phyloP scores from a whole-genome alignment of 2,113 vertebrate genomes.

The Lepus europaeus region DNA sequence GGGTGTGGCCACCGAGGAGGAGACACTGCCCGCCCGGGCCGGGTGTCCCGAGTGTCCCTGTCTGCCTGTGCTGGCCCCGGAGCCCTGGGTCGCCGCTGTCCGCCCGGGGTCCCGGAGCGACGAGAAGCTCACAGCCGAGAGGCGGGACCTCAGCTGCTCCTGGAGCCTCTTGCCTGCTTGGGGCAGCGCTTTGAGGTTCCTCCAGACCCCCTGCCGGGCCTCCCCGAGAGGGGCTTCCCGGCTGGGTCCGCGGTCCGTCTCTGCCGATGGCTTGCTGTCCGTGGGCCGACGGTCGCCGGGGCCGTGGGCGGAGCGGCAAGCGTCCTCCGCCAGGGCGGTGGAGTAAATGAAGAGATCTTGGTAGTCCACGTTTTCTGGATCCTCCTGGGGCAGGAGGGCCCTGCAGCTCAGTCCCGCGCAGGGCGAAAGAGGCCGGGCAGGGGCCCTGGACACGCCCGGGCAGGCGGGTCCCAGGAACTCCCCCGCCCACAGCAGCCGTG shows the following conservation, averaged over 20 bases:
- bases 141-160: not conserved
- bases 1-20: not conserved
- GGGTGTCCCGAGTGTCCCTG: fast-evolving
- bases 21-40: fast-evolving
- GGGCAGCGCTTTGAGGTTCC: conserved; percentile 53
- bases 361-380: conserved; percentile 30
- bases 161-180: not conserved
- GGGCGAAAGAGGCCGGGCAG: too few relatives aligned
- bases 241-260: fast-evolving
- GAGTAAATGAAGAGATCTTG: conserved; percentile 66
- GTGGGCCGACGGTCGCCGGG: fast-evolving
- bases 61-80: fast-evolving
- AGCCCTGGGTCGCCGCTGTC: fast-evolving
- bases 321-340: not conserved
- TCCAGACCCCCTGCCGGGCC: conserved; percentile 59
- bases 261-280: not conserved
- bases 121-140: fast-evolving
- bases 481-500: too few relatives aligned
- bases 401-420: not conserved
- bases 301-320: fast-evolving
- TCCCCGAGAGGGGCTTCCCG: not conserved
- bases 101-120: fast-evolving
- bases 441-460: too few relatives aligned
- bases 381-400: conserved; percentile 15
- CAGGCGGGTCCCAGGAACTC: not conserved